Evolutionary conservation across 2,797 vertebrate species (phyloP).

Genomic region (Chloroceryle inda): DNA sequence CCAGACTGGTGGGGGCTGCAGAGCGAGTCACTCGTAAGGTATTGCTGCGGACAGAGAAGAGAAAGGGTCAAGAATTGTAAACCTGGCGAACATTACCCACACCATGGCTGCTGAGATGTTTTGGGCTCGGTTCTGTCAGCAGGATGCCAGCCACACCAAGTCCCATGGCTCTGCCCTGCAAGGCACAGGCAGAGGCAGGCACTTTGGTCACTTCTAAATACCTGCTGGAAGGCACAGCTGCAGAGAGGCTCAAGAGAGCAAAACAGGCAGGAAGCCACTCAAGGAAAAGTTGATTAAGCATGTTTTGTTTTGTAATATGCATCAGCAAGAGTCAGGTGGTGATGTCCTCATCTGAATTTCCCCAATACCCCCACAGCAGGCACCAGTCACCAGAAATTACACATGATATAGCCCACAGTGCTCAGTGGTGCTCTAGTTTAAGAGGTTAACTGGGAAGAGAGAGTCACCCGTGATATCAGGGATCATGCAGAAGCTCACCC

Average conservation of each 20-base stretch:
- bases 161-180: neutral
- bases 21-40: constrained; percentile 93
- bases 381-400: neutral
- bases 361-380: neutral
- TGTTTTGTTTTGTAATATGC: neutral
- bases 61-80: neutral
- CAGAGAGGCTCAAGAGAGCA: neutral
- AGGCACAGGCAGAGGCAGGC: neutral
- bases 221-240: neutral
- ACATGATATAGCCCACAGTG: neutral
- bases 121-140: neutral
- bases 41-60: constrained; percentile 83
- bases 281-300: neutral
- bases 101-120: fast-evolving
- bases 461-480: fast-evolving
- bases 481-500: neutral
- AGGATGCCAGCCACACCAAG: neutral
- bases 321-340: neutral
- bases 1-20: constrained; percentile 92
- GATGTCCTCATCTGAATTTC: neutral
- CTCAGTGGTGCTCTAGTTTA: neutral
- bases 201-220: neutral
- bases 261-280: neutral
- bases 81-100: neutral
- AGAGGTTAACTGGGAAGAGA: neutral